Conservation (phyloP, 2,888 invertebrate species). For the Sesia bembeciformis region DNA sequence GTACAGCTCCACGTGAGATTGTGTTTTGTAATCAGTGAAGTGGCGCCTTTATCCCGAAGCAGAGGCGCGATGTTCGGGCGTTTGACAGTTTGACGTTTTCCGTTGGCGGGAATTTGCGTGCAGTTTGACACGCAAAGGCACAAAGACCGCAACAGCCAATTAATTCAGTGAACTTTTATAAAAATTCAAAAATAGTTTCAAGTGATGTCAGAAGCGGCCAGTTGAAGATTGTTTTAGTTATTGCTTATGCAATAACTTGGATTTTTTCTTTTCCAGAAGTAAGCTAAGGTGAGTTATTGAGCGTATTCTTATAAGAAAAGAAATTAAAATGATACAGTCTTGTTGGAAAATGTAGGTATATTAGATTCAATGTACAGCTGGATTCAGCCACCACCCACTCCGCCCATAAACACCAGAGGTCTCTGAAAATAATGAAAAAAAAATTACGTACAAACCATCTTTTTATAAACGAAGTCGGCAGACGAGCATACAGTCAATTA, state of each 20-base stretch:
- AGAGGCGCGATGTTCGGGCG: slow-evolving; percentile 61
- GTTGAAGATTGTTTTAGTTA: slow-evolving; percentile 60
- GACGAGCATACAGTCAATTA: no score
- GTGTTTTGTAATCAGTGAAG: slow-evolving; percentile 71
- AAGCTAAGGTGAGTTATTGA: slow-evolving; percentile 40
- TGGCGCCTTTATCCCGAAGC: slow-evolving; percentile 62
- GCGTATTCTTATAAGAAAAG: neutral
- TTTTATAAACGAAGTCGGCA: no score
- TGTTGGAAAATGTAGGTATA: neutral
- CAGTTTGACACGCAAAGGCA: slow-evolving; percentile 26
- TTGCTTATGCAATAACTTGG: slow-evolving; percentile 67
- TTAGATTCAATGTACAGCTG: neutral
- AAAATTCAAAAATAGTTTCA: slow-evolving; percentile 17
- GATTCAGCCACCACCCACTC: neutral
- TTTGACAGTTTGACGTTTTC: slow-evolving; percentile 66
- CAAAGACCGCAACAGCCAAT: slow-evolving; percentile 21
- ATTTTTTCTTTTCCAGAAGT: slow-evolving; percentile 38
- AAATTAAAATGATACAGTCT: neutral
- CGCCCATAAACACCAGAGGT: slow-evolving; percentile 43
- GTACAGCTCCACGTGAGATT: slow-evolving; percentile 67
- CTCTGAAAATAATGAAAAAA: slow-evolving; percentile 36
- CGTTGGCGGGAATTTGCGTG: slow-evolving; percentile 60
- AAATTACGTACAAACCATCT: no score
- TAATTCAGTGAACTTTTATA: slow-evolving; percentile 33
- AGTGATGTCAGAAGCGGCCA: slow-evolving; percentile 53